A percentile compares a stretch with the other conserved stretches of the same genome.
Evolutionary conservation across 2,797 vertebrate genomes (phyloP).

Genomic region (Monodelphis domestica): DNA sequence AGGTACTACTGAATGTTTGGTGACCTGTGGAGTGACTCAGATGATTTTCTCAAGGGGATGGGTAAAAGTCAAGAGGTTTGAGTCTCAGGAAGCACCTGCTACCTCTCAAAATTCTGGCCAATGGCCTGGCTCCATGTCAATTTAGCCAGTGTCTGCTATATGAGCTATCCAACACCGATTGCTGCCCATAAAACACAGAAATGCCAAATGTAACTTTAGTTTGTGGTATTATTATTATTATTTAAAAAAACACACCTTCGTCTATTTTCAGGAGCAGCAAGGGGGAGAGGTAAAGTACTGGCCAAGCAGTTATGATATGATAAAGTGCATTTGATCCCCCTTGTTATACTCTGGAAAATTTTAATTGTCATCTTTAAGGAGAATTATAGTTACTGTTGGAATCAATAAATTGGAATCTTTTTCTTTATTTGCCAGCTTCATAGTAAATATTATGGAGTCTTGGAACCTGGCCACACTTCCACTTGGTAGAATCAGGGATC

Average conservation of each 20-base stretch:
- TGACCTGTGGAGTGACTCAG: not conserved
- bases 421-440: not conserved
- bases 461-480: not conserved
- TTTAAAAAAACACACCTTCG: constrained; percentile 1
- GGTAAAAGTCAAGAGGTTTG: not conserved
- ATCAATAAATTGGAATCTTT: not conserved
- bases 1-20: not conserved
- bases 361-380: not conserved
- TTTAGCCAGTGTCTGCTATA: not conserved
- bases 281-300: not conserved
- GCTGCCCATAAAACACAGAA: not conserved
- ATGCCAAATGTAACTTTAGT: not conserved
- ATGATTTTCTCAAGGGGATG: not conserved
- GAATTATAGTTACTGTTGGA: constrained; percentile 16
- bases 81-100: not conserved
- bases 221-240: not conserved
- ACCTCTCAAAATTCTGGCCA: not conserved
- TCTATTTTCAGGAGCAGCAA: not conserved
- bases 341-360: constrained; percentile 30
- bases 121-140: not conserved
- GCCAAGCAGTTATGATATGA: not conserved
- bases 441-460: not conserved
- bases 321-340: not conserved
- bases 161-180: not conserved
- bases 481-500: constrained; percentile 15